Evolutionary conservation across 1,140 invertebrate species (phyloP), one percentile per base, ranked within the genome.

Genomic region (Microvelia longipes): DNA sequence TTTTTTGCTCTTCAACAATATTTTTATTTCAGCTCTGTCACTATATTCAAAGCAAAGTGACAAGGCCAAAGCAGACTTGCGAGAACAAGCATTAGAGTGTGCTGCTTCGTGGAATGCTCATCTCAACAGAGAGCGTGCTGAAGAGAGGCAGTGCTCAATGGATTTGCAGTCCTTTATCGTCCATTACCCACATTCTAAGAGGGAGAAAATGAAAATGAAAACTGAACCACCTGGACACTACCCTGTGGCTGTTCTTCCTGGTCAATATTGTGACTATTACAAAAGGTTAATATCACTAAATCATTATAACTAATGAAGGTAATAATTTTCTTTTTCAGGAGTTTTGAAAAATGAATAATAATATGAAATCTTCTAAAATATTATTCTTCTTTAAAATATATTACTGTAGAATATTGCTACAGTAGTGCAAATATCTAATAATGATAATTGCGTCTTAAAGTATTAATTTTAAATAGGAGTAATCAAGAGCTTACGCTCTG

Each of bases 231-330:
- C 85, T n/a, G 88, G 87, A 69, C 81, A 88, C 79, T 98, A 96
- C 83, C 95, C 96, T 25, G 86, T 97, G 28, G 86, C 94, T 30
- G 81, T 98, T 66, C 87, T 98, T 73, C 93, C 94, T 26, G 95
- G 94, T 69, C 96, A 98, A 80, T 98, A 88, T 80, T 89, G 90
- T 71, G 92, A 96, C 79, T 86, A 85, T 79, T 97, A 91, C 79
- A 84, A 86, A 71, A 83, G 84, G 86, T 92, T 78, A 77, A 78
- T 75, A n/a, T n/a, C n/a, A n/a, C n/a, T n/a, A n/a, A n/a, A n/a
- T n/a, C n/a, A n/a, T 30, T 29, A 24, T 26, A 68, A 5, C 50
- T 24, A 28, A 70, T 60, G n/a, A n/a, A n/a, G n/a, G n/a, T n/a
- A n/a, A n/a, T n/a, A n/a, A n/a, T n/a, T n/a, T n/a, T n/a, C n/a